A percentile compares a stretch with the other conserved stretches of the same genome.
Conservation (phyloP, 1,140 invertebrate species). For the Oscheius sp. region DNA sequence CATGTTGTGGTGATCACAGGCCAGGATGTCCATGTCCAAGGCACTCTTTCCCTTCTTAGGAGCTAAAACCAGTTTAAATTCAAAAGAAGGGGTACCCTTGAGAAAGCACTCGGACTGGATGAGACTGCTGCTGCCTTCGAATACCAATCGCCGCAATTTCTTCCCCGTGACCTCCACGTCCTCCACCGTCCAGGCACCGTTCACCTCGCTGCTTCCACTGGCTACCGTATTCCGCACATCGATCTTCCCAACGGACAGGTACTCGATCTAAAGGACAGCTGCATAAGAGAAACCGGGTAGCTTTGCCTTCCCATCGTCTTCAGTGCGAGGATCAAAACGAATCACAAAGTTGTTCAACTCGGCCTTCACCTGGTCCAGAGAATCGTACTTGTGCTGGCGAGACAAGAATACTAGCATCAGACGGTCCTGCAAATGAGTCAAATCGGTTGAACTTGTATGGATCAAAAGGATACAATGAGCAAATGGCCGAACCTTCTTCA, state of each 20-base stretch:
- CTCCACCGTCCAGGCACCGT: slow-evolving; percentile 54
- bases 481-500: slow-evolving; percentile 44
- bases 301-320: slow-evolving; percentile 2
- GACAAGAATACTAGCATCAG: slow-evolving; percentile 21
- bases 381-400: slow-evolving; percentile 39
- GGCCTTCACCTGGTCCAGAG: slow-evolving; percentile 33
- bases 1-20: slow-evolving; percentile 51
- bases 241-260: slow-evolving; percentile 46
- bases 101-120: slow-evolving; percentile 53
- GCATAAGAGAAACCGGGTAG: background rate
- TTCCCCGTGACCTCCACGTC: slow-evolving; percentile 44
- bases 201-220: slow-evolving; percentile 45
- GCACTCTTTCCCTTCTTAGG: slow-evolving; percentile 35
- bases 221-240: slow-evolving; percentile 43
- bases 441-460: background rate
- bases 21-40: slow-evolving; percentile 36
- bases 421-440: slow-evolving; percentile 23
- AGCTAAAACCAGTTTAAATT: background rate
- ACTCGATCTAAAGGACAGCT: slow-evolving; percentile 44
- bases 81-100: slow-evolving; percentile 38
- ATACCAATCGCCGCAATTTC: slow-evolving; percentile 46
- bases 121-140: slow-evolving; percentile 41
- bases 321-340: slow-evolving; percentile 38
- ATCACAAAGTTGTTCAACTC: slow-evolving; percentile 41
- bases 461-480: background rate